Evolutionary conservation across 2,113 vertebrate genomes (phyloP).

Genomic region (Thunnus thynnus): DNA sequence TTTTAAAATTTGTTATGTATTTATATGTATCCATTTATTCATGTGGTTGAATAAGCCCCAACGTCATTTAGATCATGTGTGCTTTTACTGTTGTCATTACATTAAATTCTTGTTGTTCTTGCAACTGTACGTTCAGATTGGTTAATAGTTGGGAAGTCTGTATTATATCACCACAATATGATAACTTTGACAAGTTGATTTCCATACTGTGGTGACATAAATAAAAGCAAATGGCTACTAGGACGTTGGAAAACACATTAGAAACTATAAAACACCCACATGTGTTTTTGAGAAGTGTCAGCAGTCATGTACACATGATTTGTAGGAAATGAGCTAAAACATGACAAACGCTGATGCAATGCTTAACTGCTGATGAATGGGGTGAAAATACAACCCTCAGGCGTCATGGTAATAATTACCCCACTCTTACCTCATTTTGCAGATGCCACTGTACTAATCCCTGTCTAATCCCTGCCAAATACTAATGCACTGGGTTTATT

Average conservation of each 20-base stretch:
- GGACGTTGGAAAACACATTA: background rate
- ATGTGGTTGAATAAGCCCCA: too few relatives aligned
- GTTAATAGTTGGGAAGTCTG: background rate
- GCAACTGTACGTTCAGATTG: background rate
- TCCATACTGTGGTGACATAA: background rate
- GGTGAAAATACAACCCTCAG: background rate
- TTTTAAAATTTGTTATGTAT: too few relatives aligned
- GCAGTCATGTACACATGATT: background rate
- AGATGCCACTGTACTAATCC: slow-evolving; percentile 35
- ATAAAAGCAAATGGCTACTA: too few relatives aligned
- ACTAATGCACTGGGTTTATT: slow-evolving; percentile 27
- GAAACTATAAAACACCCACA: background rate
- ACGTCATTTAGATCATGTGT: too few relatives aligned
- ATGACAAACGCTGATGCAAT: too few relatives aligned
- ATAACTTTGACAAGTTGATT: background rate
- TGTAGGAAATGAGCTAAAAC: background rate
- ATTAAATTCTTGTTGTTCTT: too few relatives aligned
- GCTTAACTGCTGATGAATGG: background rate
- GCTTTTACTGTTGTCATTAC: too few relatives aligned
- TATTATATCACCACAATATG: background rate
- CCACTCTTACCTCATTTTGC: slow-evolving; percentile 1
- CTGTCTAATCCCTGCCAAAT: slow-evolving; percentile 21
- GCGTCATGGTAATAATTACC: slow-evolving; percentile 11
- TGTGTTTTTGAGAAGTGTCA: background rate
- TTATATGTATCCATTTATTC: too few relatives aligned